These are phyloP conservation scores for Pangasius macronema DNA, from an alignment of 2,797 vertebrate genomes.

Conservation along the genomic window DNA sequence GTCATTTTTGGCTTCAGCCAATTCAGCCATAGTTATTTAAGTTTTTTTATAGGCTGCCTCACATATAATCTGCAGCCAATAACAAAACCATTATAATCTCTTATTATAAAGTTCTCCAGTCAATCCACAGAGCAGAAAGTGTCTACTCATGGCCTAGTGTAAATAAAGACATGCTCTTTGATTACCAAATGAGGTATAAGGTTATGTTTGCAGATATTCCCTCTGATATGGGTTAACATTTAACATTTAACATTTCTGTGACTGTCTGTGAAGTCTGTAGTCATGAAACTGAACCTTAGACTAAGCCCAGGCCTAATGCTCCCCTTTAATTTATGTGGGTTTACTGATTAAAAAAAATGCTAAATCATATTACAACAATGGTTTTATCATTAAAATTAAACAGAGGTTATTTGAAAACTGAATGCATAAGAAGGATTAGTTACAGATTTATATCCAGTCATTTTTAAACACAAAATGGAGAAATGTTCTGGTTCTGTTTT, in stretches of 20 bases:
- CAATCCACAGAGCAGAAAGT: background rate
- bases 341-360: background rate
- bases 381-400: too few species aligned
- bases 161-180: background rate
- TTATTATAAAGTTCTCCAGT: background rate
- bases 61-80: background rate
- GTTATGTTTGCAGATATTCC: slow-evolving; percentile 14
- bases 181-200: background rate
- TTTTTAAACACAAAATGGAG: background rate
- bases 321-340: background rate
- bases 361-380: background rate
- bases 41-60: background rate
- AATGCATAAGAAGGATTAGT: background rate
- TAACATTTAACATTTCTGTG: slow-evolving; percentile 1
- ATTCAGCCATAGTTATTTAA: too few species aligned
- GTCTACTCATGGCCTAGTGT: background rate
- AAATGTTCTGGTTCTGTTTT: slow-evolving; percentile 16
- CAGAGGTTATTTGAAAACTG: background rate
- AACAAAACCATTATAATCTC: background rate
- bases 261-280: background rate
- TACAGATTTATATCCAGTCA: background rate
- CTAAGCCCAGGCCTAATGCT: background rate
- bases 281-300: background rate
- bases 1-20: background rate
- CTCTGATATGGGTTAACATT: slow-evolving; percentile 14